Percentiles rank a stretch among this genome's conserved stretches.
Evolutionary conservation across 2,113 vertebrate species (phyloP).

Genomic region (Chinchilla lanigera): DNA sequence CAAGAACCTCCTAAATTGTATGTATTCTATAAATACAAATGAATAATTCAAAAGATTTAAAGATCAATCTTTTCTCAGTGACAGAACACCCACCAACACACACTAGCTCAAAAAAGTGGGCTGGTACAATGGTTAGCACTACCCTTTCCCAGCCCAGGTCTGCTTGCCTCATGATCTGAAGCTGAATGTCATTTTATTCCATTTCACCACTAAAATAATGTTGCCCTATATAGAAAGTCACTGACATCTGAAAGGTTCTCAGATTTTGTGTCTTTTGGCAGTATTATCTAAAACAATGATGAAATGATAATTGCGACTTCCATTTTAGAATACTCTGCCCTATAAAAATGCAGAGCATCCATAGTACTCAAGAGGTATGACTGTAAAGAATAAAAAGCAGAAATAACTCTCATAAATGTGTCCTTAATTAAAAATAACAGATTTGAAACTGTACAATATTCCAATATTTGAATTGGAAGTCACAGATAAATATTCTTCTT

Average conservation of each 20-base stretch:
- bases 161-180: background rate
- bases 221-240: background rate
- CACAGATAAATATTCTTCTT: background rate
- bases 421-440: background rate
- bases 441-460: background rate
- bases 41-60: constrained; percentile 59
- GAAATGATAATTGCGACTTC: constrained; percentile 22
- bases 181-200: constrained; percentile 39
- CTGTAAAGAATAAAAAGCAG: background rate
- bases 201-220: background rate
- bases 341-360: background rate
- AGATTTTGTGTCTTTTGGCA: constrained; percentile 6
- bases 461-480: background rate
- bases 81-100: constrained; percentile 52
- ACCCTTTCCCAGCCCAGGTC: constrained; percentile 34
- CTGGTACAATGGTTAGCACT: constrained; percentile 47
- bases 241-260: background rate
- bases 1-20: background rate
- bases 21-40: constrained; percentile 5
- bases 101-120: constrained; percentile 51
- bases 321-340: background rate
- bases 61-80: constrained; percentile 34
- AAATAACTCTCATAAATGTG: background rate
- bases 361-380: constrained; percentile 21
- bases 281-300: background rate